phyloP scores from a whole-genome alignment of 2,888 invertebrate genomes.

The Cryptocheilus praepositus region DNA sequence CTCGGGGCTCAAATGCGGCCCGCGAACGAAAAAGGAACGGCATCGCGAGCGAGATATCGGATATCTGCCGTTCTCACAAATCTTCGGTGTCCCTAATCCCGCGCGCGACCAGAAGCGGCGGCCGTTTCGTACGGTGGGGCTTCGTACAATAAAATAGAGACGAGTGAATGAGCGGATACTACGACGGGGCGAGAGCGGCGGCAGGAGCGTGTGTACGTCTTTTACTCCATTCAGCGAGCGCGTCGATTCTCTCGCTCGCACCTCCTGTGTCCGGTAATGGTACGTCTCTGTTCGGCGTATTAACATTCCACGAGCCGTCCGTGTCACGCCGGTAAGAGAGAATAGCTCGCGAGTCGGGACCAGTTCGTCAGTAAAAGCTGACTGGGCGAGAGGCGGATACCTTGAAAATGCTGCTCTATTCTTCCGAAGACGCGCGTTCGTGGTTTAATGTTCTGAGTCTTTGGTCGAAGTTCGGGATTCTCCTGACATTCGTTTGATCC shows the following conservation, averaged over 20 bases:
- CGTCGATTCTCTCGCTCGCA: constrained; percentile 30
- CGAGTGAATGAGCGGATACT: constrained; percentile 54
- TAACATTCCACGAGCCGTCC: constrained; percentile 20
- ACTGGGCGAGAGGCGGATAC: background rate
- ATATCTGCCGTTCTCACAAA: constrained; percentile 51
- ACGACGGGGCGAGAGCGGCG: constrained; percentile 28
- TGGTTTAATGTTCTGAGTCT: too few species aligned
- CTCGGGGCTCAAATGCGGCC: background rate
- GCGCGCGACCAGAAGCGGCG: background rate
- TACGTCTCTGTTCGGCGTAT: constrained; percentile 29
- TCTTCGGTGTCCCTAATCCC: constrained; percentile 50
- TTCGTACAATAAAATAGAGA: constrained; percentile 39
- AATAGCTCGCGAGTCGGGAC: background rate
- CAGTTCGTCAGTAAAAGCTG: background rate
- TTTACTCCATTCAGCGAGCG: background rate
- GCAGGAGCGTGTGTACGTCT: too few species aligned
- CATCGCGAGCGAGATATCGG: constrained; percentile 36
- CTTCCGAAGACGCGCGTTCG: too few species aligned
- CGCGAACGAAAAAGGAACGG: constrained; percentile 38
- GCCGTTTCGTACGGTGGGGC: background rate
- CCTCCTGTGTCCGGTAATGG: constrained; percentile 40
- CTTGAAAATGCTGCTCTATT: too few species aligned
- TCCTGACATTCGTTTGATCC: too few species aligned
- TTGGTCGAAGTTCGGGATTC: too few species aligned
- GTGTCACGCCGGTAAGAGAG: constrained; percentile 6